These are phyloP conservation scores for Apteryx mantelli DNA, from an alignment of 2,113 vertebrate species.

Conservation along the genomic window DNA sequence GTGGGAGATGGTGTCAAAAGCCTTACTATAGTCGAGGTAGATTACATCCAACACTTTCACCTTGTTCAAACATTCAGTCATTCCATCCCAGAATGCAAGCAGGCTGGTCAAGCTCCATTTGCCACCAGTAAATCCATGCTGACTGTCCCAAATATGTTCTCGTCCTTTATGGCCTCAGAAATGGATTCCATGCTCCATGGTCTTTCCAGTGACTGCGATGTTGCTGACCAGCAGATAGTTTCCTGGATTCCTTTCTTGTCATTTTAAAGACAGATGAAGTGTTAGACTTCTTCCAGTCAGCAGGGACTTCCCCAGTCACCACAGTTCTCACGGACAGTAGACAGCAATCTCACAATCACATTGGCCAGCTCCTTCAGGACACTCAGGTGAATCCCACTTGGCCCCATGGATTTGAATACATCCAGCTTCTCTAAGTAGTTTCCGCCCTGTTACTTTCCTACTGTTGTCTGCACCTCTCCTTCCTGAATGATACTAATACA, in stretches of 20 bases:
- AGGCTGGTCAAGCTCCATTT: neutral
- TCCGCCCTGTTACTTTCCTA: no score
- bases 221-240: neutral
- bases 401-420: no score
- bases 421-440: no score
- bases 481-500: no score
- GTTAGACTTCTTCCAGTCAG: neutral
- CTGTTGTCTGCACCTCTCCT: no score
- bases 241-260: neutral
- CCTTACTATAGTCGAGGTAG: neutral
- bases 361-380: neutral
- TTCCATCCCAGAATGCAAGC: neutral
- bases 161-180: neutral
- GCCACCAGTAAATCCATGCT: neutral
- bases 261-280: neutral
- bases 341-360: neutral
- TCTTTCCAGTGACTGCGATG: neutral
- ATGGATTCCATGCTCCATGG: neutral
- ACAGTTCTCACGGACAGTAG: neutral
- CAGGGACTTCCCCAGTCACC: neutral
- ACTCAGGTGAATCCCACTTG: no score
- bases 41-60: neutral
- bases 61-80: neutral
- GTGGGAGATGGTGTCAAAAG: neutral
- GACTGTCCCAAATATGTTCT: neutral